Evolutionary conservation across 2,113 vertebrate genomes (phyloP).

Genomic region (Stictonetta naevosa): DNA sequence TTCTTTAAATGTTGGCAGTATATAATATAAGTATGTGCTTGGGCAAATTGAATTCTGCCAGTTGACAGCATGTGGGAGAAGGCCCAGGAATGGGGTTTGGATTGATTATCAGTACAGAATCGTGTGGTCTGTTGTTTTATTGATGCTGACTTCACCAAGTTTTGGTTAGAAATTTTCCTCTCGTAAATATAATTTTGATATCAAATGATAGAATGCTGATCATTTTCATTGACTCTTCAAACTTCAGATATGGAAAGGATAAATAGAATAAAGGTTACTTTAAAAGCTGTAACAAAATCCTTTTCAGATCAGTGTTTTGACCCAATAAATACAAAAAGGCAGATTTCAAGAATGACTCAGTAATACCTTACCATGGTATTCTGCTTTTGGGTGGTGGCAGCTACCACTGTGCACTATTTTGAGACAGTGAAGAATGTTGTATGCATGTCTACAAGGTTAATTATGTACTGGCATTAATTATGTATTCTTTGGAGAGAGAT

Average conservation of each 20-base stretch:
- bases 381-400: neutral
- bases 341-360: neutral
- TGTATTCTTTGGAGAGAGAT: neutral
- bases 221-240: neutral
- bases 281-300: neutral
- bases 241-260: neutral
- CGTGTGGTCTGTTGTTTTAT: neutral
- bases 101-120: neutral
- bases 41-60: neutral
- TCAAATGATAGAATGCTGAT: neutral
- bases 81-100: neutral
- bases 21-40: neutral
- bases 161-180: constrained; percentile 5
- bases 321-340: neutral
- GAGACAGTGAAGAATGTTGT: neutral
- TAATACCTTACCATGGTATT: neutral
- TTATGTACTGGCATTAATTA: neutral
- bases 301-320: neutral
- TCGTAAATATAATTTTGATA: neutral
- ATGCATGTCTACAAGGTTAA: neutral
- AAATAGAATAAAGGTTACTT: neutral
- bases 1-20: neutral
- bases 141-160: constrained; percentile 4
- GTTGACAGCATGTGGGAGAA: neutral
- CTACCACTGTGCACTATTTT: neutral